phyloP scores from a whole-genome alignment of 2,113 vertebrate genomes.

The Bungarus multicinctus region DNA sequence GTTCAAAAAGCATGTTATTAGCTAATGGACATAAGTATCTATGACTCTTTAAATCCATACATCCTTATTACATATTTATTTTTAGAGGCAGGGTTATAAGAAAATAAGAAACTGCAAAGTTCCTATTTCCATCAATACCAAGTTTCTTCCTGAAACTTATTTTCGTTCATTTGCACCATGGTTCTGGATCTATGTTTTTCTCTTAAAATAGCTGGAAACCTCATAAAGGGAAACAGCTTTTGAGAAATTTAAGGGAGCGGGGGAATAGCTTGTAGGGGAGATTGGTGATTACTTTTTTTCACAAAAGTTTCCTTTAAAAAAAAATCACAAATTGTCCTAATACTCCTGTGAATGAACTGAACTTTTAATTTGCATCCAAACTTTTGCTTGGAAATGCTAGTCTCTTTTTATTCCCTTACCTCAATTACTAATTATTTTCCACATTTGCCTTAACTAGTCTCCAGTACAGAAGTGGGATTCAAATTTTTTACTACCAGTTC shows the following conservation, averaged over 20 bases:
- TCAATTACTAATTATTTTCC: too few relatives aligned
- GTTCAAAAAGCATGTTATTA: too few relatives aligned
- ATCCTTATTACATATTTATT: not conserved
- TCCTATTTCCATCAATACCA: too few relatives aligned
- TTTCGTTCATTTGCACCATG: too few relatives aligned
- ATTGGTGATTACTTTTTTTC: not conserved
- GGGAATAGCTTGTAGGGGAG: too few relatives aligned
- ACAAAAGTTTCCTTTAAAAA: not conserved
- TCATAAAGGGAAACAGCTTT: not conserved
- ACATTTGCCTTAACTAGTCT: too few relatives aligned
- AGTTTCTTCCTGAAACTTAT: too few relatives aligned
- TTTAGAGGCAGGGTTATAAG: not conserved
- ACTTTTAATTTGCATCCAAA: not conserved
- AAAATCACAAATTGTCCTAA: too few relatives aligned
- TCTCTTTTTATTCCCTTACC: too few relatives aligned
- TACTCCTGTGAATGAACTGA: not conserved
- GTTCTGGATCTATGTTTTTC: not conserved
- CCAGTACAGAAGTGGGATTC: too few relatives aligned
- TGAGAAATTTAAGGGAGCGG: not conserved
- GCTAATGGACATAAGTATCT: not conserved
- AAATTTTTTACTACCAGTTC: too few relatives aligned
- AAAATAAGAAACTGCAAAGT: not conserved
- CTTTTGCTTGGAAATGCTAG: too few relatives aligned
- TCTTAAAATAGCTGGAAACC: not conserved
- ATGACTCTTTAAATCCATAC: not conserved